Conservation (phyloP, 2,797 vertebrate species). For the Chanos chanos region DNA sequence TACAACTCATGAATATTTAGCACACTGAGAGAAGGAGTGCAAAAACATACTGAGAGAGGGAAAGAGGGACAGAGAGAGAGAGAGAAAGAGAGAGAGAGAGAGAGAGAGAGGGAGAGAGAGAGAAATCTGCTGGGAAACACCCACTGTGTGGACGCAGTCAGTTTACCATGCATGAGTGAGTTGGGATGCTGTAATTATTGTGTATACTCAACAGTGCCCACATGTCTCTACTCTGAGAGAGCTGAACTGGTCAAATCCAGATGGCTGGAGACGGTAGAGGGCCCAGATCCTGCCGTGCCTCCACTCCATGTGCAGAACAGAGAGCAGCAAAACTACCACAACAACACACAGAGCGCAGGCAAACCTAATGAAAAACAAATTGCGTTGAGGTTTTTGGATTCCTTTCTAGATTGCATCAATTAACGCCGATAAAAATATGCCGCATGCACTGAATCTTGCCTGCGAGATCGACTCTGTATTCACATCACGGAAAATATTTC, state of each 20-base stretch:
- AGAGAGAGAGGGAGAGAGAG: not conserved
- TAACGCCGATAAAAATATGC: conserved; percentile 33
- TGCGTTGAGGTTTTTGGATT: conserved; percentile 31
- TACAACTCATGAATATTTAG: conserved; percentile 37
- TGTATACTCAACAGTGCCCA: conserved; percentile 28
- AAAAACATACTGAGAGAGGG: not conserved
- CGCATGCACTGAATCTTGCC: no score
- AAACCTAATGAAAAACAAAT: conserved; percentile 46
- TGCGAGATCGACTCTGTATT: no score
- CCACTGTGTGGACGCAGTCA: conserved; percentile 27
- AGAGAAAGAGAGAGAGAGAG: not conserved
- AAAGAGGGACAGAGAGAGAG: not conserved
- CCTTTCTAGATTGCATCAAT: conserved; percentile 29
- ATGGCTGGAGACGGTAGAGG: conserved; percentile 42
- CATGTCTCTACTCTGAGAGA: conserved; percentile 25
- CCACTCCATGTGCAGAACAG: conserved; percentile 11
- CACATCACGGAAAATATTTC: no score
- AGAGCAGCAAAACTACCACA: conserved; percentile 15
- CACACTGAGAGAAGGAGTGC: not conserved
- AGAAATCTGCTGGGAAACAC: conserved; percentile 11
- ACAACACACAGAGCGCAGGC: conserved; percentile 9
- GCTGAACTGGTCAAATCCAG: conserved; percentile 40
- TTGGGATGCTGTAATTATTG: conserved; percentile 42
- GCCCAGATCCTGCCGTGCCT: conserved; percentile 19
- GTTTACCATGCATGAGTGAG: conserved; percentile 36